These are phyloP conservation scores for Hestina assimilis DNA, from an alignment of 1,140 invertebrate species.

Conservation along the genomic window DNA sequence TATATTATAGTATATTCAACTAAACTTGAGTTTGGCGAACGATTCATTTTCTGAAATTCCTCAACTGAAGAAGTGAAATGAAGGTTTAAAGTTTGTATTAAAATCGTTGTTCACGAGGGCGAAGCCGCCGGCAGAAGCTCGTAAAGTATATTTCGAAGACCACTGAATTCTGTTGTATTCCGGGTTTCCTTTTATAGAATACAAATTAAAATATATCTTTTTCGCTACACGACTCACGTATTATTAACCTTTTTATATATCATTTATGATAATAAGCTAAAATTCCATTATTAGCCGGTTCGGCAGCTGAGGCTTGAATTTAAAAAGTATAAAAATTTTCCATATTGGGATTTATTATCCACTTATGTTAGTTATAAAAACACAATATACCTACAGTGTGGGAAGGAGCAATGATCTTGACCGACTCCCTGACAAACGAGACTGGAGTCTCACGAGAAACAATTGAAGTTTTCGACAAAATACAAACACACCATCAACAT, in stretches of 20 bases:
- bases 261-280: not conserved
- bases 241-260: not conserved
- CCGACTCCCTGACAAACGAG: conserved; percentile 32
- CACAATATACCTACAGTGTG: conserved; percentile 27
- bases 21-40: too few species aligned
- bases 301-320: not conserved
- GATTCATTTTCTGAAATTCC: too few species aligned
- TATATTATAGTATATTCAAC: too few species aligned
- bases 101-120: too few species aligned
- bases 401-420: conserved; percentile 43
- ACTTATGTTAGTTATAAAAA: not conserved
- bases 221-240: not conserved
- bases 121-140: too few species aligned
- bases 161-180: not conserved
- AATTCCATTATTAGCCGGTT: not conserved
- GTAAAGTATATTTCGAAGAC: not conserved
- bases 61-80: too few species aligned
- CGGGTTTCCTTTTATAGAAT: not conserved
- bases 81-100: too few species aligned
- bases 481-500: conserved; percentile 9
- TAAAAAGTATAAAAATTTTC: not conserved
- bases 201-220: not conserved
- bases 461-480: conserved; percentile 37
- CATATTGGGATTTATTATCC: not conserved
- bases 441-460: conserved; percentile 41